Evolutionary conservation across 2,888 invertebrate genomes (phyloP).

Genomic region (Coremacera marginata): DNA sequence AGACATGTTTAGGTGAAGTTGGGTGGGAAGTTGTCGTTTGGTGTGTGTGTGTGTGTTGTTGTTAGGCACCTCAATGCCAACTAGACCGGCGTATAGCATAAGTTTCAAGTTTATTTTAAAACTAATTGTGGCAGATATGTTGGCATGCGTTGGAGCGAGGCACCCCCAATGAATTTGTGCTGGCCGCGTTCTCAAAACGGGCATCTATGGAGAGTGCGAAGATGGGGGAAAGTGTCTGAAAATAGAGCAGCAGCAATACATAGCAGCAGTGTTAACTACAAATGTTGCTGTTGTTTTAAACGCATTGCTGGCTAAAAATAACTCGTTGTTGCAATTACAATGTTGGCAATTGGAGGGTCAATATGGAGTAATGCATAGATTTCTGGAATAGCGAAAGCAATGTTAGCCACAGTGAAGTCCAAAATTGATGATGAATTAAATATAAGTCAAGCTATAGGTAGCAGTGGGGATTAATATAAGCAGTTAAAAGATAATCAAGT

Average conservation of each 20-base stretch:
- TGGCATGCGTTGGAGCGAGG: slow-evolving; percentile 5
- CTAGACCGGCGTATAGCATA: slow-evolving; percentile 3
- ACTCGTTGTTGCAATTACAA: neutral
- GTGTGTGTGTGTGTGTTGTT: neutral
- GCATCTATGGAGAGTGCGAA: slow-evolving; percentile 2
- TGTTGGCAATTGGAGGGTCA: neutral
- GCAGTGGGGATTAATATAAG: too few species aligned
- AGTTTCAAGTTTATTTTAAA: slow-evolving; percentile 17
- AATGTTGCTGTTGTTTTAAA: neutral
- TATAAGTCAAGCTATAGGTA: too few species aligned
- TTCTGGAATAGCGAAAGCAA: too few species aligned
- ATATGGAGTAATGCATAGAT: too few species aligned
- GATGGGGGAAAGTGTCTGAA: slow-evolving; percentile 10
- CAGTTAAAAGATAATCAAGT: too few species aligned
- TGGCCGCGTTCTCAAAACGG: neutral
- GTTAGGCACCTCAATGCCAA: too few species aligned
- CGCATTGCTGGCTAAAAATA: slow-evolving; percentile 13
- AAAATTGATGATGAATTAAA: too few species aligned
- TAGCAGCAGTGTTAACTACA: neutral
- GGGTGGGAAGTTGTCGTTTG: neutral
- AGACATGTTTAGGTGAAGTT: too few species aligned
- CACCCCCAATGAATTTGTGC: slow-evolving; percentile 30
- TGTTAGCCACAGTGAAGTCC: too few species aligned
- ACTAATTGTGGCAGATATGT: neutral
- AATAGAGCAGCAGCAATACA: slow-evolving; percentile 18